Evolutionary conservation across 2,888 invertebrate species (phyloP).

Genomic region (Dexiosoma caninum): DNA sequence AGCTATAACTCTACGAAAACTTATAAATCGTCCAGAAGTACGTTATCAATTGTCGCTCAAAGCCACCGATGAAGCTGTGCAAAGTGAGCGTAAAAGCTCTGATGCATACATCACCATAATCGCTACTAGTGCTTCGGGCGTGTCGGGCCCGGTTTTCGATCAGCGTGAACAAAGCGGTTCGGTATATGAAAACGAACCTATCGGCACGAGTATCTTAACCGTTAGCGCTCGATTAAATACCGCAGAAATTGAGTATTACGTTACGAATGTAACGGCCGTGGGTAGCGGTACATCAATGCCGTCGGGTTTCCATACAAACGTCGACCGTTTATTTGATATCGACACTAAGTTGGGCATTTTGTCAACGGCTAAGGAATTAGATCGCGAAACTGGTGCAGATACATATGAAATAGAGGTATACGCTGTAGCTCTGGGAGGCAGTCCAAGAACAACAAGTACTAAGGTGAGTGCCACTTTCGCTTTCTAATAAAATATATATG

Average conservation of each 20-base stretch:
- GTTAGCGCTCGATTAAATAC: constrained; percentile 85
- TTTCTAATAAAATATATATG: too few species aligned
- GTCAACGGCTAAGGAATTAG: constrained; percentile 89
- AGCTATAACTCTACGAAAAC: constrained; percentile 82
- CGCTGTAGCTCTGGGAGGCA: constrained; percentile 86
- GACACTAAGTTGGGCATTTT: constrained; percentile 92
- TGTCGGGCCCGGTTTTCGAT: constrained; percentile 80
- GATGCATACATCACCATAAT: constrained; percentile 92
- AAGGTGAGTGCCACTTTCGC: constrained; percentile 84
- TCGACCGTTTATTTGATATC: constrained; percentile 93
- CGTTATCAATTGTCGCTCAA: constrained; percentile 90
- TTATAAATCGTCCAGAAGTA: constrained; percentile 82
- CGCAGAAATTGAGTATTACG: constrained; percentile 90
- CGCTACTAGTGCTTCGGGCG: constrained; percentile 78
- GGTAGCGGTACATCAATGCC: constrained; percentile 23
- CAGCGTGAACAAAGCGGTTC: constrained; percentile 85
- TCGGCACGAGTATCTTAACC: constrained; percentile 90
- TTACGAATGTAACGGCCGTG: constrained; percentile 86
- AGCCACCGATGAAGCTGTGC: constrained; percentile 94
- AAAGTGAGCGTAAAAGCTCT: constrained; percentile 90
- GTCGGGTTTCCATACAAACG: constrained; percentile 80
- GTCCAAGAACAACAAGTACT: constrained; percentile 86
- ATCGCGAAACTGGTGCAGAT: constrained; percentile 89
- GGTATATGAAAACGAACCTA: constrained; percentile 92
- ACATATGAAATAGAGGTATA: constrained; percentile 91